Conservation (phyloP, 2,797 vertebrate genomes). For the Melanotaenia nigrans region DNA sequence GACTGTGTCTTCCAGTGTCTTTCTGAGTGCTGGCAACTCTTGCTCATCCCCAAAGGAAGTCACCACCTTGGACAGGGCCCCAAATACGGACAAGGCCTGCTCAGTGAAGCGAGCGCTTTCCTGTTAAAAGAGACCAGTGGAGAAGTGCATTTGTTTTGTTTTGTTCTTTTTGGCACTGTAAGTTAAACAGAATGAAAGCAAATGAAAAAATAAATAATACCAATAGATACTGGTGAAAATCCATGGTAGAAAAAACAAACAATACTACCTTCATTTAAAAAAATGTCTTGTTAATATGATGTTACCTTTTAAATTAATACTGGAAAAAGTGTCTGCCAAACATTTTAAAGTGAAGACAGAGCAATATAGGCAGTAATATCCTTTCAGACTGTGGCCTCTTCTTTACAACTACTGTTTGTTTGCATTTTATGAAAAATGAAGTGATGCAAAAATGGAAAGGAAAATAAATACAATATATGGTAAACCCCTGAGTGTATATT, state of each 20-base stretch:
- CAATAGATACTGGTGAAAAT: not conserved
- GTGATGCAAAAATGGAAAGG: too few species aligned
- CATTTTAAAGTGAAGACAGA: not conserved
- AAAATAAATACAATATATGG: not conserved
- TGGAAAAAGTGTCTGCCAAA: too few species aligned
- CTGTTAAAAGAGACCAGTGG: slow-evolving; percentile 67
- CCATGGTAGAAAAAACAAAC: not conserved
- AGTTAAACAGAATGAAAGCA: slow-evolving; percentile 15
- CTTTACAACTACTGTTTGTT: too few species aligned
- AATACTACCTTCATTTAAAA: not conserved
- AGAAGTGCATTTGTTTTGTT: not conserved
- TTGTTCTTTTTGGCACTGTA: not conserved
- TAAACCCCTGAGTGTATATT: not conserved
- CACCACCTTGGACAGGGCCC: slow-evolving; percentile 84
- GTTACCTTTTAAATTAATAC: too few species aligned
- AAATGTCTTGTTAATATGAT: too few species aligned
- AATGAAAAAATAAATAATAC: slow-evolving; percentile 3
- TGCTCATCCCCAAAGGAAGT: slow-evolving; percentile 78
- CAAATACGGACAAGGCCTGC: slow-evolving; percentile 82
- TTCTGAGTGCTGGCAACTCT: slow-evolving; percentile 73
- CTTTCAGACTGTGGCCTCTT: not conserved
- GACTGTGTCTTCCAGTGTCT: slow-evolving; percentile 74
- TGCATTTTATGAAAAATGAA: too few species aligned
- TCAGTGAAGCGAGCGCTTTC: slow-evolving; percentile 88
- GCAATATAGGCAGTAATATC: not conserved